Base-by-base conservation (phyloP, 2,888 invertebrate species). In the Cistogaster globosa region DNA sequence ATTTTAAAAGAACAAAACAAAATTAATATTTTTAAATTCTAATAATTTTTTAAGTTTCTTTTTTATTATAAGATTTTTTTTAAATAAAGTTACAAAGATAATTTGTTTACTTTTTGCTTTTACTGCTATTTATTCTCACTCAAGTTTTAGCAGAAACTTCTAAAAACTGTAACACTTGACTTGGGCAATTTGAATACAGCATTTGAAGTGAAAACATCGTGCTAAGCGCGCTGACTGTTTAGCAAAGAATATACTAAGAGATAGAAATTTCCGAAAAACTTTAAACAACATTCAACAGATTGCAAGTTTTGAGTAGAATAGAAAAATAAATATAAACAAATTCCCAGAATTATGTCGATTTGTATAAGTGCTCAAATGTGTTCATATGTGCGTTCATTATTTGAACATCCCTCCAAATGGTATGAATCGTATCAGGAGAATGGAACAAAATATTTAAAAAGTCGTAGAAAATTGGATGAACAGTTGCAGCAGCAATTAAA, bases 361-460 rank as follows among this genome's bases (percentile, higher is more conserved):
- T 53, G 36, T 45, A 9, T 67, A 38, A 74, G 62, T 22, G 32
- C 74, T 51, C 65, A 63, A 67, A 67, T 75, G 55, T 65, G 26
- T 5, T 55, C 78, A 6, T 87, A 87, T 82, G 75, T 75, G 9
- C 86, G 86, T 22, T 75, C 87, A 63, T 81, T 86, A 5, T 88
- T 87, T 69, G 88, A 87, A 20, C 84, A 87, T 76, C 88, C 88
- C 63, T 87, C 88, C 2, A 84, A 84, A 55, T 81, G 80, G 26
- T 88, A 87, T 38, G 87, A 87, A 55, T 87, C 88, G 14, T 88
- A 83, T 58, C 91, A 91, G 69, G 69, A 88, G 8, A 90, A 90
- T 84, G 91, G 91, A 0, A 91, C 92, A 0, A 87, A 90, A 42
- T 90, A 88, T 76, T 68, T 91, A 5, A 88, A 81, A 16, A 88